These are phyloP conservation scores for Drosophila recens DNA, from an alignment of 2,888 invertebrate genomes.

Conservation along the genomic window DNA sequence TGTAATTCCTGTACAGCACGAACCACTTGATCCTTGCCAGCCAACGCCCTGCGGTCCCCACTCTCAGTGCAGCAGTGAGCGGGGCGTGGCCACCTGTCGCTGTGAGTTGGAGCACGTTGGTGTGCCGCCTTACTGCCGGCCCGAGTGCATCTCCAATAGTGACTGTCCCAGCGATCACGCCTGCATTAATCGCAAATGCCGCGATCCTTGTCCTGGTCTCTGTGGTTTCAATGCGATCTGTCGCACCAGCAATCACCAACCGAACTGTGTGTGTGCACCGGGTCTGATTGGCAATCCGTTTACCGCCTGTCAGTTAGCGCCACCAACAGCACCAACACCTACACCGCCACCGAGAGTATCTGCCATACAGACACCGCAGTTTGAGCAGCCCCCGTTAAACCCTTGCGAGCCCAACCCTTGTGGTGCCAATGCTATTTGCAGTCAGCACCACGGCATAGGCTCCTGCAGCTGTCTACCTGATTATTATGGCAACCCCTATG, in stretches of 20 bases:
- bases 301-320: slow-evolving; percentile 86
- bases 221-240: slow-evolving; percentile 91
- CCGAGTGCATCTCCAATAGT: slow-evolving; percentile 90
- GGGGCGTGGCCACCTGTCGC: slow-evolving; percentile 90
- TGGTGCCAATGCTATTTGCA: slow-evolving; percentile 89
- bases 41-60: slow-evolving; percentile 91
- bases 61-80: slow-evolving; percentile 89
- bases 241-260: slow-evolving; percentile 90
- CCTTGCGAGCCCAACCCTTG: slow-evolving; percentile 92
- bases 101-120: slow-evolving; percentile 90
- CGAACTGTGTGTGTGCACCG: slow-evolving; percentile 89
- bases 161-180: slow-evolving; percentile 90
- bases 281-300: slow-evolving; percentile 91
- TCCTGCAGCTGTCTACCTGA: slow-evolving; percentile 90
- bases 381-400: slow-evolving; percentile 76
- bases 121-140: slow-evolving; percentile 90
- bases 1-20: slow-evolving; percentile 31
- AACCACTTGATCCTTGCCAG: slow-evolving; percentile 85
- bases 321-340: slow-evolving; percentile 34
- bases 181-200: slow-evolving; percentile 91
- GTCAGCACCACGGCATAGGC: slow-evolving; percentile 88
- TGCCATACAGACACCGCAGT: slow-evolving; percentile 51
- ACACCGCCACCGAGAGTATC: slow-evolving; percentile 24
- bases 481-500: slow-evolving; percentile 88
- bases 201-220: slow-evolving; percentile 91